A percentile compares a stretch with the other conserved stretches of the same genome.
phyloP scores from a whole-genome alignment of 2,797 vertebrate genomes.

The Silurus lanzhouensis region DNA sequence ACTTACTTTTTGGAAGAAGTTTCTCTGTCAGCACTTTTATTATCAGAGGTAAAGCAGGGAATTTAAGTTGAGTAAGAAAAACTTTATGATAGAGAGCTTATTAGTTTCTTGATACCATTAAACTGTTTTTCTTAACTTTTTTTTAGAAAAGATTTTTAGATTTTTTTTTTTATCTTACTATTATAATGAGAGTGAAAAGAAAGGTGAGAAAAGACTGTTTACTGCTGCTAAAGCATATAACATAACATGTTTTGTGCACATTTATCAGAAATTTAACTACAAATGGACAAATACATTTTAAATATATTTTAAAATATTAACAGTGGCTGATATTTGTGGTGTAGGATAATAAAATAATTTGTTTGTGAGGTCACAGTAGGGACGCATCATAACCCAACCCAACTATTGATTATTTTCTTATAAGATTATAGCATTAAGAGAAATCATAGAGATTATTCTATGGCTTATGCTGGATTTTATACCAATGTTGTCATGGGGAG shows the following conservation, averaged over 20 bases:
- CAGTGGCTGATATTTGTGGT: neutral
- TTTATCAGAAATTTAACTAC: neutral
- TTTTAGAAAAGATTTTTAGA: too few species aligned
- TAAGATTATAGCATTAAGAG: neutral
- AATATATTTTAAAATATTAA: neutral
- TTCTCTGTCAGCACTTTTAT: neutral
- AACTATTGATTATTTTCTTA: neutral
- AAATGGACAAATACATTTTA: neutral
- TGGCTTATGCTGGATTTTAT: neutral
- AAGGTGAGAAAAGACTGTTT: too few species aligned
- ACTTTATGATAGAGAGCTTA: neutral
- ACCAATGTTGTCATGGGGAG: neutral
- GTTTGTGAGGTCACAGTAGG: neutral
- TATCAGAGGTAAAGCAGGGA: neutral
- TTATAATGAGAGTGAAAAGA: too few species aligned
- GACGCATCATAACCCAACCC: too few species aligned
- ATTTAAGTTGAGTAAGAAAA: too few species aligned
- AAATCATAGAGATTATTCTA: neutral
- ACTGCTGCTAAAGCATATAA: neutral
- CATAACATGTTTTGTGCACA: neutral
- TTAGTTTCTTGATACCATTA: neutral
- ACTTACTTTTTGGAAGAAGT: neutral
- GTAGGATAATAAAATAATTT: neutral
- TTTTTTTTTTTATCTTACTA: too few species aligned
- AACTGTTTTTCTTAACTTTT: neutral